phyloP scores from a whole-genome alignment of 1,140 invertebrate species.

The Aphis craccivora region DNA sequence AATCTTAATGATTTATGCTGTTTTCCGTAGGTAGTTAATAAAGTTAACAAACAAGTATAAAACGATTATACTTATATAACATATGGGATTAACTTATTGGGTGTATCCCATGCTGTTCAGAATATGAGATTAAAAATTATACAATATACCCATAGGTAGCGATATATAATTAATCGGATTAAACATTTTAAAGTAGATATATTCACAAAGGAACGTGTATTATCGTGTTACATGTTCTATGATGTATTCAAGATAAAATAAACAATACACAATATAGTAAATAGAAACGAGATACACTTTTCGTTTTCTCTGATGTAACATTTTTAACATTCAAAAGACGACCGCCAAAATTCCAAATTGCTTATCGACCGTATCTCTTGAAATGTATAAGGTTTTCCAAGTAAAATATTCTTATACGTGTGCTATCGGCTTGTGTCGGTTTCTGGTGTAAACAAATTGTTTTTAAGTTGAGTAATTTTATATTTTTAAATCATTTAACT shows the following conservation, averaged over 20 bases:
- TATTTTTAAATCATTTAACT: background rate
- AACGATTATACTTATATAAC: slow-evolving; percentile 1
- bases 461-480: background rate
- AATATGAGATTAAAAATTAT: slow-evolving; percentile 10
- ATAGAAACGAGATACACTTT: background rate
- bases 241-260: background rate
- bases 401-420: slow-evolving; percentile 1
- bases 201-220: background rate
- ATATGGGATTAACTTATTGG: background rate
- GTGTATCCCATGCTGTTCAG: background rate
- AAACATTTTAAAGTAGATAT: background rate
- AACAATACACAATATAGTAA: background rate
- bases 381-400: background rate
- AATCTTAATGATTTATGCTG: background rate
- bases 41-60: background rate
- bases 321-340: background rate
- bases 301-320: background rate
- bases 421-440: background rate
- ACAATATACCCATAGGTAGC: background rate
- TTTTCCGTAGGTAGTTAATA: background rate
- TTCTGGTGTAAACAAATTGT: background rate
- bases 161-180: background rate
- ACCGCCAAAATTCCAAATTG: background rate
- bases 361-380: background rate
- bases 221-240: background rate